Conservation (phyloP, 2,113 vertebrate species). For the Paralichthys olivaceus region DNA sequence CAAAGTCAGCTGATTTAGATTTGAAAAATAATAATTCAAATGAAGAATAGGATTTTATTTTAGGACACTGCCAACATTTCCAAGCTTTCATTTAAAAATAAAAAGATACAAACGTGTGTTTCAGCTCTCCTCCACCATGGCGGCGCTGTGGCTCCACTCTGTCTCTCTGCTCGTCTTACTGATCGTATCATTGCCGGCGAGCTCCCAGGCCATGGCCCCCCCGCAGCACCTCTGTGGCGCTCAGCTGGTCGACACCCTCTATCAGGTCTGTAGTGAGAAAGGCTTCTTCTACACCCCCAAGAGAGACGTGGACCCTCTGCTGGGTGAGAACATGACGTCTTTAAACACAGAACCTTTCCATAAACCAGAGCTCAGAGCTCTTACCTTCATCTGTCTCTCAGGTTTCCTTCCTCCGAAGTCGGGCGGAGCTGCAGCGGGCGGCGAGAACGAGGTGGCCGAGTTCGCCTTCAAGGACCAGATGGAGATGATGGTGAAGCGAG, state of each 20-base stretch:
- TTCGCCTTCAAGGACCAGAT: slow-evolving; percentile 84
- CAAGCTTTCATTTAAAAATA: no score
- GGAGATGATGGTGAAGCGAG: slow-evolving; percentile 86
- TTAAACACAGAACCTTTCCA: not conserved
- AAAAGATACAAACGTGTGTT: not conserved
- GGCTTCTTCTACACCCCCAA: slow-evolving; percentile 95
- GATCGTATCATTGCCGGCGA: slow-evolving; percentile 63
- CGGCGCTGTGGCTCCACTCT: slow-evolving; percentile 85
- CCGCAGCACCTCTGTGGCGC: slow-evolving; percentile 93
- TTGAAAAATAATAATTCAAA: no score
- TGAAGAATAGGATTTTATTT: no score
- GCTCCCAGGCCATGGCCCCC: slow-evolving; percentile 62
- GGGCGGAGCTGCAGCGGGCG: slow-evolving; percentile 43
- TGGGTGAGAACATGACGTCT: slow-evolving; percentile 79
- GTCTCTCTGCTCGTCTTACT: slow-evolving; percentile 86
- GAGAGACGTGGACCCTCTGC: slow-evolving; percentile 83
- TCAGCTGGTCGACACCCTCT: slow-evolving; percentile 94
- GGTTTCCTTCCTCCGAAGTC: slow-evolving; percentile 76
- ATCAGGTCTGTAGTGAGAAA: slow-evolving; percentile 89
- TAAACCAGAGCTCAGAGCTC: no score
- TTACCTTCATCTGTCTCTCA: no score
- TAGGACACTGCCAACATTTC: no score
- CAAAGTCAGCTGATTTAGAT: no score
- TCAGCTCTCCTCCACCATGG: slow-evolving; percentile 82
- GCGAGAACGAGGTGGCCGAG: slow-evolving; percentile 81